Evolutionary conservation across 1,140 invertebrate genomes (phyloP).

Genomic region (Scaptomyza montana): DNA sequence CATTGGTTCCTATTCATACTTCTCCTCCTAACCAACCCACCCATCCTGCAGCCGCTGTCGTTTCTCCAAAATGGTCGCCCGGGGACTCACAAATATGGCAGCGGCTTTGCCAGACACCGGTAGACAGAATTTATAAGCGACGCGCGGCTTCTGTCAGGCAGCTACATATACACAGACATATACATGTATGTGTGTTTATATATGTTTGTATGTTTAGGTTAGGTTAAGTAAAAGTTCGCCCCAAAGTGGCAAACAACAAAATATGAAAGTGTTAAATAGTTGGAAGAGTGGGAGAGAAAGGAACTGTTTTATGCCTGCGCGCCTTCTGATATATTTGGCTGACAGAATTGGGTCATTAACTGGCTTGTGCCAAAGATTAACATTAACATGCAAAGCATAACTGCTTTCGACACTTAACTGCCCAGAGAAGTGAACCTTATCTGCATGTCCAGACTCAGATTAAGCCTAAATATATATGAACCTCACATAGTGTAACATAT

Average conservation of each 20-base stretch:
- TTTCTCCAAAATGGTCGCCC: slow-evolving; percentile 60
- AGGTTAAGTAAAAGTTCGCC: slow-evolving; percentile 70
- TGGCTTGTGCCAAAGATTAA: slow-evolving; percentile 31
- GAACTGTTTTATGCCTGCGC: slow-evolving; percentile 19
- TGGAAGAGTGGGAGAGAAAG: slow-evolving; percentile 24
- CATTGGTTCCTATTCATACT: slow-evolving; percentile 7
- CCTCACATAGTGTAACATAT: slow-evolving; percentile 23
- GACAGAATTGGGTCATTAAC: slow-evolving; percentile 78
- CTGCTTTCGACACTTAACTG: slow-evolving; percentile 35
- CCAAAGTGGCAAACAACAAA: slow-evolving; percentile 67
- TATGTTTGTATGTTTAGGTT: slow-evolving; percentile 11
- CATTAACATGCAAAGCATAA: slow-evolving; percentile 44
- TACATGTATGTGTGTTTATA: slow-evolving; percentile 1
- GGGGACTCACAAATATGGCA: slow-evolving; percentile 79
- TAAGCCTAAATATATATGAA: slow-evolving; percentile 65
- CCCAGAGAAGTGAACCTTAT: too few relatives aligned
- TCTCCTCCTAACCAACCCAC: background rate
- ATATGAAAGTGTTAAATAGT: slow-evolving; percentile 79
- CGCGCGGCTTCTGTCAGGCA: slow-evolving; percentile 28
- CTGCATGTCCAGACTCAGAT: slow-evolving; percentile 43
- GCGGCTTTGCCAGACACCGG: slow-evolving; percentile 45
- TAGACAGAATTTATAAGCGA: slow-evolving; percentile 70
- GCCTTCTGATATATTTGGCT: slow-evolving; percentile 67
- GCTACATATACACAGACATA: slow-evolving; percentile 5
- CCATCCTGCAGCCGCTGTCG: slow-evolving; percentile 24